phyloP scores from a whole-genome alignment of 2,888 invertebrate genomes.

The Agriopis aurantiaria region DNA sequence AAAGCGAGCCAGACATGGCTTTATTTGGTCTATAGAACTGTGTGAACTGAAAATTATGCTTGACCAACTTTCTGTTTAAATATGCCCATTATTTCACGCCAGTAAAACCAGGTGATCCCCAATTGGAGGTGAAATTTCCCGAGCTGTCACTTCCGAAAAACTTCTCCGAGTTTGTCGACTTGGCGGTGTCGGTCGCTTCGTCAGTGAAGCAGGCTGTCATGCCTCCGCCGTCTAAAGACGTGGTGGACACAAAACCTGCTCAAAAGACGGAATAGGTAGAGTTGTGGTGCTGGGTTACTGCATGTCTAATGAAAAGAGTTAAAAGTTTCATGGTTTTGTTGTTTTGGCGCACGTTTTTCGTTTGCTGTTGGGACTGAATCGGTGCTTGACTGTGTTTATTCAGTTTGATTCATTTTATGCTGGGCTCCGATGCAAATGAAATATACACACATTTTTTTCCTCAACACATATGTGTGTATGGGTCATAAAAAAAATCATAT shows the following conservation, averaged over 20 bases:
- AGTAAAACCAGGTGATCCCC: conserved; percentile 90
- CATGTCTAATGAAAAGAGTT: conserved; percentile 10
- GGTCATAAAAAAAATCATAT: too few species aligned
- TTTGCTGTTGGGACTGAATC: not conserved
- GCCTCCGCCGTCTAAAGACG: conserved; percentile 76
- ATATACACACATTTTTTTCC: too few species aligned
- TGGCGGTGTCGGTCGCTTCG: conserved; percentile 74
- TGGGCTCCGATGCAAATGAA: too few species aligned
- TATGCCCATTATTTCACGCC: conserved; percentile 42
- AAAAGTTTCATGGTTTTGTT: not conserved
- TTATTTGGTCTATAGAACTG: not conserved
- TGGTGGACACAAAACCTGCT: conserved; percentile 59
- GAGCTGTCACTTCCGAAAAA: conserved; percentile 87
- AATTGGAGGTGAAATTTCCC: conserved; percentile 87
- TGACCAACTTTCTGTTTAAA: not conserved
- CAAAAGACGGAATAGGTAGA: conserved; percentile 79
- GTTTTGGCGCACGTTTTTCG: not conserved
- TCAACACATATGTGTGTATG: too few species aligned
- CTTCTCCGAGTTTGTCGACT: conserved; percentile 84
- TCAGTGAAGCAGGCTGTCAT: conserved; percentile 78
- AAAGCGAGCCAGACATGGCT: not conserved
- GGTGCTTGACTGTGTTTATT: not conserved
- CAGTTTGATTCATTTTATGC: too few species aligned
- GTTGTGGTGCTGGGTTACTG: conserved; percentile 35
- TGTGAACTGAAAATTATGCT: not conserved